Conservation (phyloP, 1,140 invertebrate genomes). For the Galleria mellonella region DNA sequence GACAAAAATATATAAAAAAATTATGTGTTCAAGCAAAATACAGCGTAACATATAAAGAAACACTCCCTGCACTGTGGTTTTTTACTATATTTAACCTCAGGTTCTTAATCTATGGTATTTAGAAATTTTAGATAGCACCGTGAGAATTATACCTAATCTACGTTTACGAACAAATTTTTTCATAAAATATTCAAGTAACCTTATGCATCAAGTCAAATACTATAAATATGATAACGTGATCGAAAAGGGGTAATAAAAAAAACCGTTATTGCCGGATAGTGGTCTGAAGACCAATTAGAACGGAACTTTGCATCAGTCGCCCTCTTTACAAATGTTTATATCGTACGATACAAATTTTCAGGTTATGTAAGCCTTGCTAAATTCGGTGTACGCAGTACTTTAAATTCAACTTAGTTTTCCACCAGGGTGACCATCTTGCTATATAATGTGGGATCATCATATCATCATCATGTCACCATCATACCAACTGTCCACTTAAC, state of each 20-base stretch:
- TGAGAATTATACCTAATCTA: too few relatives aligned
- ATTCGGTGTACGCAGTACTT: slow-evolving; percentile 16
- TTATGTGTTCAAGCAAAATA: too few relatives aligned
- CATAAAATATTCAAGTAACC: not conserved
- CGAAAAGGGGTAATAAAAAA: too few relatives aligned
- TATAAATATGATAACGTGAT: too few relatives aligned
- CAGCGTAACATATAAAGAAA: too few relatives aligned
- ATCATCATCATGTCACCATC: not conserved
- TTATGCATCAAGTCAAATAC: not conserved
- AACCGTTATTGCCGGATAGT: not conserved
- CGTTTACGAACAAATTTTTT: not conserved
- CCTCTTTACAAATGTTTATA: not conserved
- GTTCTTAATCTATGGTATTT: too few relatives aligned
- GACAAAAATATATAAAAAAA: too few relatives aligned
- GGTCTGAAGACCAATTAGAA: not conserved
- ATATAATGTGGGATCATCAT: not conserved
- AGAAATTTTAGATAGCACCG: too few relatives aligned
- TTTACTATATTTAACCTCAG: too few relatives aligned
- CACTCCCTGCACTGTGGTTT: too few relatives aligned
- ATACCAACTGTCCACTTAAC: too few relatives aligned
- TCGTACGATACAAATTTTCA: slow-evolving; percentile 12
- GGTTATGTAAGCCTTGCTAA: slow-evolving; percentile 27
- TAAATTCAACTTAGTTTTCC: slow-evolving; percentile 15
- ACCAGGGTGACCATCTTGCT: slow-evolving; percentile 6
- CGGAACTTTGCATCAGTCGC: slow-evolving; percentile 1